Conservation (phyloP, 2,797 vertebrate genomes). For the Benthosema pterotum region DNA sequence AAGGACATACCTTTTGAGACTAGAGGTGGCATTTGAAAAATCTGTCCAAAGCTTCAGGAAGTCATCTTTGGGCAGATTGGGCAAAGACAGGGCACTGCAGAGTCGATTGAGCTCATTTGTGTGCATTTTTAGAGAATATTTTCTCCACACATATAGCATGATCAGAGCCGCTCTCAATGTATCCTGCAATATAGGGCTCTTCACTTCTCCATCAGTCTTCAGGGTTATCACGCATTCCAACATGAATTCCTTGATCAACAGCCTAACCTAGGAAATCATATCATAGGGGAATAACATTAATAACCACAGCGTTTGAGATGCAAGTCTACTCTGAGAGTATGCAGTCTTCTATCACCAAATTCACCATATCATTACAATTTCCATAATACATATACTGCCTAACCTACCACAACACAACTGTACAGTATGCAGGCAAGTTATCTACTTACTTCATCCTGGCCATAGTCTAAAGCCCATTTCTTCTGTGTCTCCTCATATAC, state of each 20-base stretch:
- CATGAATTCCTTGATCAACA: slow-evolving; percentile 73
- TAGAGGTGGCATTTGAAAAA: slow-evolving; percentile 42
- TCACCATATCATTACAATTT: too few relatives aligned
- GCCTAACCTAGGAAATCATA: slow-evolving; percentile 71
- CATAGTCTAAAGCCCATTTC: slow-evolving; percentile 71
- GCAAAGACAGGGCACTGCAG: slow-evolving; percentile 76
- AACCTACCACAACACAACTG: background rate
- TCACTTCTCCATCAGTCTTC: background rate
- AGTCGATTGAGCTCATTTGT: background rate
- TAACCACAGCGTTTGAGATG: too few relatives aligned
- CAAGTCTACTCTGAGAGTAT: too few relatives aligned
- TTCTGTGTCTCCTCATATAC: slow-evolving; percentile 55
- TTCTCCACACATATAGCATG: slow-evolving; percentile 38
- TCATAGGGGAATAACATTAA: too few relatives aligned
- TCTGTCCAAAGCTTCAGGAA: slow-evolving; percentile 62
- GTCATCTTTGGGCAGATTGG: slow-evolving; percentile 39
- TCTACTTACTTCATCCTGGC: slow-evolving; percentile 71
- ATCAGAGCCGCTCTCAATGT: slow-evolving; percentile 79
- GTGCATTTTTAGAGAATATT: fast-evolving
- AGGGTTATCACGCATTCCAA: slow-evolving; percentile 32
- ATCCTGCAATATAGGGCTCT: slow-evolving; percentile 43
- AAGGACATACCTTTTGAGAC: slow-evolving; percentile 60
- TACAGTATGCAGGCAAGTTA: fast-evolving
- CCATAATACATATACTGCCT: too few relatives aligned
- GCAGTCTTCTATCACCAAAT: too few relatives aligned